Conservation (phyloP, 2,113 vertebrate species). For the Pycnonotus jocosus region DNA sequence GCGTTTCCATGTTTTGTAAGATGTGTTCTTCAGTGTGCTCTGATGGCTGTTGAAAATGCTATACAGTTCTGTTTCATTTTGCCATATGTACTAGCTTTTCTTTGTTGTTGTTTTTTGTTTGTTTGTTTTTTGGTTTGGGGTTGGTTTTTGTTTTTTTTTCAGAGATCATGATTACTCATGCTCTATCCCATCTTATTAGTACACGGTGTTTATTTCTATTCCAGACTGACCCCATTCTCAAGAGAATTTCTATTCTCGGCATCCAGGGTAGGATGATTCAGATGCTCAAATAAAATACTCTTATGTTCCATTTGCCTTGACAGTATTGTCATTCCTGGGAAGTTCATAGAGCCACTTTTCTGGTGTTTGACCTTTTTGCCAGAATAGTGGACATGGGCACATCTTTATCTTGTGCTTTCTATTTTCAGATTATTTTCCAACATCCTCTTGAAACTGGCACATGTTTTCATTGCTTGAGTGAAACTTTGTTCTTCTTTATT, state of each 20-base stretch:
- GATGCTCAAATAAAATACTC: neutral
- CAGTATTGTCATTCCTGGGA: neutral
- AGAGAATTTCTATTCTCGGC: conserved; percentile 34
- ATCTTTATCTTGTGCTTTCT: neutral
- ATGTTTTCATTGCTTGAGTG: neutral
- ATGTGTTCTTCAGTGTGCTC: neutral
- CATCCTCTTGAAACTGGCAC: neutral
- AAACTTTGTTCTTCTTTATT: neutral
- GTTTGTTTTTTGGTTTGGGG: no score
- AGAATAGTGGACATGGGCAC: neutral
- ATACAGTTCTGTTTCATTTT: neutral
- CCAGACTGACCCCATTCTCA: conserved; percentile 34
- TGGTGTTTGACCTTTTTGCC: neutral
- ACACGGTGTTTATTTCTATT: conserved; percentile 33
- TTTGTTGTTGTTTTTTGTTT: neutral
- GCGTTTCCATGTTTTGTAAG: neutral
- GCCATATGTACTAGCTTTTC: neutral
- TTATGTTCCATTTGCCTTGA: neutral
- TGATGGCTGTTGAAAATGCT: neutral
- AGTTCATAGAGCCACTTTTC: neutral
- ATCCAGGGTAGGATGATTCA: conserved; percentile 8
- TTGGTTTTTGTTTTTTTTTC: neutral
- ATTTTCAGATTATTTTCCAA: neutral
- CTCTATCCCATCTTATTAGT: neutral
- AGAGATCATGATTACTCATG: neutral